A percentile compares a stretch with the other conserved stretches of the same genome.
Conservation (phyloP, 1,140 invertebrate species). For the Drosophila lacertosa region DNA sequence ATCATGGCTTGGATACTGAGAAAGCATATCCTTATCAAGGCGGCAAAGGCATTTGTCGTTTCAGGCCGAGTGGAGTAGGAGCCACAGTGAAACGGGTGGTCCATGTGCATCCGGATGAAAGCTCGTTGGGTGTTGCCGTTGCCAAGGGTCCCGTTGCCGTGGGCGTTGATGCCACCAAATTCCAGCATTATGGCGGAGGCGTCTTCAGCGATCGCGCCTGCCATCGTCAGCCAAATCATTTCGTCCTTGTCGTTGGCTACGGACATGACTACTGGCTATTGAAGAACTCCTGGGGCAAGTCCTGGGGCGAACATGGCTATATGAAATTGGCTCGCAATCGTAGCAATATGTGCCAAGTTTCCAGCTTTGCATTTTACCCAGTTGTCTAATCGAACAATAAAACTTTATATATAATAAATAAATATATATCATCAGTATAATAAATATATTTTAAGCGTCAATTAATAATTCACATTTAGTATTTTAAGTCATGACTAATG, state of each 20-base stretch:
- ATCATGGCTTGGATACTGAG: constrained; percentile 89
- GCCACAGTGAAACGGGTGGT: no score
- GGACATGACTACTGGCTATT: constrained; percentile 87
- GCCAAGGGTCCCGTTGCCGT: constrained; percentile 85
- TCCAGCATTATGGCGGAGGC: constrained; percentile 17
- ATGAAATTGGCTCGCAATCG: constrained; percentile 86
- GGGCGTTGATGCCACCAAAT: constrained; percentile 12
- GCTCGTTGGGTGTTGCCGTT: no score
- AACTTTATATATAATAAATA: no score
- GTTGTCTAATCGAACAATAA: no score
- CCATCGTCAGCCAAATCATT: constrained; percentile 86
- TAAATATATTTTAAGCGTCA: no score
- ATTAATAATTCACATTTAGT: no score
- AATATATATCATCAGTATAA: no score
- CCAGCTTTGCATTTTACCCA: constrained; percentile 9
- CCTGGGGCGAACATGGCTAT: constrained; percentile 87
- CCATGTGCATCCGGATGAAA: no score
- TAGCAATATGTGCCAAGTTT: constrained; percentile 20
- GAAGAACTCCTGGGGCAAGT: constrained; percentile 87
- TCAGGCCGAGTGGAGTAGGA: no score
- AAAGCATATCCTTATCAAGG: constrained; percentile 90
- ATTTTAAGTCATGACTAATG: no score
- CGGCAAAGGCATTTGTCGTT: constrained; percentile 84
- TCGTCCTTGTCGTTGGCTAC: constrained; percentile 89
- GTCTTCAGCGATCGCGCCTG: constrained; percentile 86